Evolutionary conservation across 2,113 vertebrate genomes (phyloP).

Genomic region (Pelodiscus sinensis): DNA sequence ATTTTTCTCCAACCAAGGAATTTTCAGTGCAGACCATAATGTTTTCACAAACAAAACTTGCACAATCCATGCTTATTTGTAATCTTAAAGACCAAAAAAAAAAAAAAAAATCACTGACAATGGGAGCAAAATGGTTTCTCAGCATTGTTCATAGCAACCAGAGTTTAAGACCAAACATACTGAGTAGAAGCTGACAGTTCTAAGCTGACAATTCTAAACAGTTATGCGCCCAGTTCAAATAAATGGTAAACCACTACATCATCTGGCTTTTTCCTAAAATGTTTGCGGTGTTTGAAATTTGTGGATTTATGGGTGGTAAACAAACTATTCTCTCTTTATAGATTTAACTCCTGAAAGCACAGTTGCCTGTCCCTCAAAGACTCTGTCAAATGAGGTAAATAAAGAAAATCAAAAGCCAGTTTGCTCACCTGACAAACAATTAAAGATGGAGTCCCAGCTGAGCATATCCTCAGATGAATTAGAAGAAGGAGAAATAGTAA

Average conservation of each 20-base stretch:
- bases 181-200: neutral
- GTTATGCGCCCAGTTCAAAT: neutral
- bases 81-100: neutral
- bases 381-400: conserved; percentile 85
- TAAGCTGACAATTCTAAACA: neutral
- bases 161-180: neutral
- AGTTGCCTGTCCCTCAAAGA: conserved; percentile 64
- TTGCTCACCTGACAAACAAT: conserved; percentile 66
- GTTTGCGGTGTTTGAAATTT: neutral
- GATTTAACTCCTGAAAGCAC: conserved; percentile 67
- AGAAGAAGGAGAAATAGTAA: conserved; percentile 95
- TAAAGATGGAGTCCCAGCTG: conserved; percentile 55
- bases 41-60: neutral
- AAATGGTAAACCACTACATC: neutral
- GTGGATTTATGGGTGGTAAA: conserved; percentile 1
- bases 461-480: conserved; percentile 81
- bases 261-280: neutral
- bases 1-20: neutral
- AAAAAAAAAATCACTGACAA: neutral
- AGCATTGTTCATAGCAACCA: neutral
- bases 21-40: neutral
- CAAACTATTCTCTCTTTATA: conserved; percentile 61
- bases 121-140: neutral
- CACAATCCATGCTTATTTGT: neutral
- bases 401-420: conserved; percentile 93